phyloP scores from a whole-genome alignment of 2,888 invertebrate species.

The Ctena decussata region DNA sequence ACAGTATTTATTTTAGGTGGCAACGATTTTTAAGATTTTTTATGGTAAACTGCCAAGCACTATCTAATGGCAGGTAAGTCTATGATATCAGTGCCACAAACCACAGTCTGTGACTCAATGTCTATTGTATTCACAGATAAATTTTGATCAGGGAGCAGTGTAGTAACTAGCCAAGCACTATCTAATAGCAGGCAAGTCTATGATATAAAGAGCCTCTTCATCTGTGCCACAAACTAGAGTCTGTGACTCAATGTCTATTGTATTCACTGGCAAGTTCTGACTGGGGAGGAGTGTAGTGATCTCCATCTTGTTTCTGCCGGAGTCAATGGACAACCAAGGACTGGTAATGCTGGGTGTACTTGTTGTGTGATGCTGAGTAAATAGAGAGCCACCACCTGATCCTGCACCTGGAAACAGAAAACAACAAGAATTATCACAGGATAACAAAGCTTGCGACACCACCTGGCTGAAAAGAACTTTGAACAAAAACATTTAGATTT shows the following conservation, averaged over 20 bases:
- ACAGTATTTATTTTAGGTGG: too few relatives aligned
- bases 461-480: too few relatives aligned
- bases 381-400: slow-evolving; percentile 69
- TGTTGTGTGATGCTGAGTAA: slow-evolving; percentile 29
- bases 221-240: slow-evolving; percentile 94
- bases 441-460: too few relatives aligned
- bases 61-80: slow-evolving; percentile 78
- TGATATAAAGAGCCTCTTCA: slow-evolving; percentile 95
- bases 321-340: slow-evolving; percentile 91
- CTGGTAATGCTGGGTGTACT: slow-evolving; percentile 59
- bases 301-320: slow-evolving; percentile 90
- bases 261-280: slow-evolving; percentile 92
- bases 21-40: too few relatives aligned
- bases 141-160: slow-evolving; percentile 91
- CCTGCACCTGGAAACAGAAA: slow-evolving; percentile 61
- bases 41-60: too few relatives aligned
- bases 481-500: too few relatives aligned
- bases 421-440: not conserved
- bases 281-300: slow-evolving; percentile 92
- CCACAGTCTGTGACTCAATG: slow-evolving; percentile 91
- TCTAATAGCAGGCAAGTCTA: slow-evolving; percentile 86
- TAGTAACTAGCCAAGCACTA: slow-evolving; percentile 73
- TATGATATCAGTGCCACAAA: slow-evolving; percentile 94
- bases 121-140: slow-evolving; percentile 94
- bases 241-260: slow-evolving; percentile 92